Percentiles rank a stretch among this genome's conserved stretches.
Evolutionary conservation across 2,888 invertebrate species (phyloP).

Genomic region (Scaptomyza cyrtandrae): DNA sequence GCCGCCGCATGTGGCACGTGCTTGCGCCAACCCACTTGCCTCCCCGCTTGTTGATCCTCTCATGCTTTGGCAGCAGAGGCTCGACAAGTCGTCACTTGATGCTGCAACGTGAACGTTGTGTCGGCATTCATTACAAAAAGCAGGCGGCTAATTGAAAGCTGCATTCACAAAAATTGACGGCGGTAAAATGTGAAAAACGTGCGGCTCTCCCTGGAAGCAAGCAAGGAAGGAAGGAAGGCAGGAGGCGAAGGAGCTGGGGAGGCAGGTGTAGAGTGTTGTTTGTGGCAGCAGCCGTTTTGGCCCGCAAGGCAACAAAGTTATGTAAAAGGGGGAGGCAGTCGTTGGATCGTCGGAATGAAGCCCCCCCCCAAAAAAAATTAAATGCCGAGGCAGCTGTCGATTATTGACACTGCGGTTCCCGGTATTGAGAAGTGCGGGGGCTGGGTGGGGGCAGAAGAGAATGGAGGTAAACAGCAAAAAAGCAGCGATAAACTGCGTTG

Average conservation of each 20-base stretch:
- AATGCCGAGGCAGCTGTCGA: constrained; percentile 74
- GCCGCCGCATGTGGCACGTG: constrained; percentile 49
- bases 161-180: constrained; percentile 68
- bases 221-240: not conserved
- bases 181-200: constrained; percentile 63
- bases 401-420: constrained; percentile 74
- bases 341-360: constrained; percentile 20
- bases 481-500: constrained; percentile 62
- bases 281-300: constrained; percentile 28
- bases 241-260: not conserved
- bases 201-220: constrained; percentile 1
- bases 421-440: too few species aligned
- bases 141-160: constrained; percentile 79
- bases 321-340: constrained; percentile 66
- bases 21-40: constrained; percentile 28
- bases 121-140: constrained; percentile 75
- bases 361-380: constrained; percentile 56
- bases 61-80: constrained; percentile 4
- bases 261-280: constrained; percentile 12
- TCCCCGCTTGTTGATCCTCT: not conserved
- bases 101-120: constrained; percentile 44
- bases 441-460: constrained; percentile 1
- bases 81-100: constrained; percentile 71
- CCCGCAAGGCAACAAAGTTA: constrained; percentile 45
- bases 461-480: constrained; percentile 27